Evolutionary conservation across 2,113 vertebrate genomes (phyloP), one percentile per base, ranked within the genome.

Genomic region (Rostratula benghalensis): DNA sequence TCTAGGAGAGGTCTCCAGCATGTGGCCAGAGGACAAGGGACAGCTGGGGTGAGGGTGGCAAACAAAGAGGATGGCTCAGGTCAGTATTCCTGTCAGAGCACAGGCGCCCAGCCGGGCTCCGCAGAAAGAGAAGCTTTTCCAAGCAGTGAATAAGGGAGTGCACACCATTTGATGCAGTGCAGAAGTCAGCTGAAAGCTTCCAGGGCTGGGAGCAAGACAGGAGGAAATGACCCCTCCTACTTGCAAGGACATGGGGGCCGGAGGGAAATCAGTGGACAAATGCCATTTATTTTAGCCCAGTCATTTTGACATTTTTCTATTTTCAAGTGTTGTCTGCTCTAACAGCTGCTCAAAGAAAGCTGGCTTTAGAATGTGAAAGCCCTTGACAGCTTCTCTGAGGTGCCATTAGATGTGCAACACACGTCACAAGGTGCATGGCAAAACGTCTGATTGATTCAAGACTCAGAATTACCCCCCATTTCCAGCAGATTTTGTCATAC

Each of bases 11-110:
- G 21, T 8, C 11, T 54, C 41, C 23, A 70, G 61, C 59, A 11
- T 0, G 1, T 37, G 68, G 57, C 22, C 27, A 9, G 21, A 24
- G 21, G 17, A 11, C 3, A 10, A 63, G 56, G 50, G 14, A 24
- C 14, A 39, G n/a, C 7, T 1, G 3, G 1, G n/a, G 2, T 13
- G 27, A 60, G 30, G 24, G 28, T 64, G 60, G 45, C 80, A 56
- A 50, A 65, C 20, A 46, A 46, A 73, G 75, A 18, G 5, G 2
- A 10, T 2, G 12, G 43, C 4, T 1, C 16, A 35, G 60, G 33
- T 12, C 8, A 4, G 15, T 1, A 0, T 10, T 20, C 14, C 33
- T 53, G 11, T 10, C 21, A 25, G 14, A n/a, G 31, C 11, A 23
- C 39, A 25, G 64, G 41, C 31, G n/a, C 33, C 27, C 46, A 68